Base-by-base conservation (phyloP, 2,888 invertebrate species). In the Phasia obesa region DNA sequence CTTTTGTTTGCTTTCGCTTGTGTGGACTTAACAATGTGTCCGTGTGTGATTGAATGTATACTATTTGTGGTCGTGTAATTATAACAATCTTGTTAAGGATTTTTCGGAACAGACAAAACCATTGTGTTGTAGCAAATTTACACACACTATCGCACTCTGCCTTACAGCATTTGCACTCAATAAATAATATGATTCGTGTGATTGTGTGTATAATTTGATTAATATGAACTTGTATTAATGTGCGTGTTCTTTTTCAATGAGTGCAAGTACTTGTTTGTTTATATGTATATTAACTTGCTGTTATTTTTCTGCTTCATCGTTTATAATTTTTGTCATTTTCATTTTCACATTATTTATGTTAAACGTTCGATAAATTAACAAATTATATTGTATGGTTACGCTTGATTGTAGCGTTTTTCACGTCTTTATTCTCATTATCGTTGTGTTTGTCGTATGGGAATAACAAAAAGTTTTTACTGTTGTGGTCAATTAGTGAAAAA, bases 311-410 rank as follows among this genome's bases (percentile, higher is more conserved):
- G 73, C 73, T 53, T 62, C 51, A 60, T 23, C 62, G 57, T 65
- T 57, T 38, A 57, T 49, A 75, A 38, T 57, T 64, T 75, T 65
- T 65, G 75, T 75, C 65, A 75, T 60, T 77, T 60, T 70, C 77
- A 60, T 70, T 62, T 64, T 49, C 49, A 71, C 71, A 81, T 76
- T 71, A 81, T 81, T 77, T 73, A 73, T 81, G 71, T 73, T 77
- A 67, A 77, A 81, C 62, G 47, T 73, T 60, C 76, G 60, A 81
- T 81, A 76, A 71, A 77, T 81, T 76, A 62, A 73, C 76, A 81
- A 79, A 81, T 71, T 70, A 65, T 75, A 47, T 60, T 67, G 65
- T 60, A 51, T 11, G 38, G 21, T 51, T 42, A 59, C 67, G 51
- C 4, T 47, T 49, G 31, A 35, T 47, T 49, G 11, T 9, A 23